Evolutionary conservation across 2,797 vertebrate genomes (phyloP), one percentile per base, ranked within the genome.

Genomic region (Pseudomugil tenellus): DNA sequence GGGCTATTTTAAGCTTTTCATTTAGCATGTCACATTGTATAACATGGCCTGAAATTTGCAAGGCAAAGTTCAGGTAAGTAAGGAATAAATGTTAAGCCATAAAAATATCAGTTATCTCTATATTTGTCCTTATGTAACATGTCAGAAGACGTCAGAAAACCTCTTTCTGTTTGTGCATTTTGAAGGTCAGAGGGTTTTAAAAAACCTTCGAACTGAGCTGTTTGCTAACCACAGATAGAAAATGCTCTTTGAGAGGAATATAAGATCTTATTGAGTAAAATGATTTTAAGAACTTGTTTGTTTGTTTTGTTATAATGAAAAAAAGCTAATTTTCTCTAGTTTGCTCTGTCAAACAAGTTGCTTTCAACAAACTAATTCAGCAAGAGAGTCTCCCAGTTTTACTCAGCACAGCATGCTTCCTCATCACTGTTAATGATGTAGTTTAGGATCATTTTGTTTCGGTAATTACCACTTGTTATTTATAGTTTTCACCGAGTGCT

Each of bases 11-110:
- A 57, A 78, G 82, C 58, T 37, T 76, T 84, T 88, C 61, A 58
- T 81, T 91, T 90, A 83, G 79, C 76, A 68, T 88, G 87, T 91
- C 90, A 91, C 79, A 84, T 87, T 83, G 64, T 76, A 77, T 90
- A 88, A 87, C 87, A 72, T 63, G 75, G 70, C 75, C 83, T 73
- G 60, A n/a, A 13, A 68, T 69, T 76, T 76, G 56, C 77, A 78
- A 84, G 57, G 80, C 55, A 67, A 73, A 71, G 78, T 84, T 72
- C 66, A 57, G 53, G 41, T 67, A 72, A 83, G 80, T 74, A 76
- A 83, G 37, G 63, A 71, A 75, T 66, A 69, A 74, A 90, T 71
- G 63, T 81, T 84, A 80, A 59, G 17, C 77, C 70, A 80, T 87
- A 76, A 76, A 69, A 86, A 72, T 69, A 74, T 81, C 65, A 80